Evolutionary conservation across 1,140 invertebrate species (phyloP), one percentile per base, ranked within the genome.

Genomic region (Ericerus pela): DNA sequence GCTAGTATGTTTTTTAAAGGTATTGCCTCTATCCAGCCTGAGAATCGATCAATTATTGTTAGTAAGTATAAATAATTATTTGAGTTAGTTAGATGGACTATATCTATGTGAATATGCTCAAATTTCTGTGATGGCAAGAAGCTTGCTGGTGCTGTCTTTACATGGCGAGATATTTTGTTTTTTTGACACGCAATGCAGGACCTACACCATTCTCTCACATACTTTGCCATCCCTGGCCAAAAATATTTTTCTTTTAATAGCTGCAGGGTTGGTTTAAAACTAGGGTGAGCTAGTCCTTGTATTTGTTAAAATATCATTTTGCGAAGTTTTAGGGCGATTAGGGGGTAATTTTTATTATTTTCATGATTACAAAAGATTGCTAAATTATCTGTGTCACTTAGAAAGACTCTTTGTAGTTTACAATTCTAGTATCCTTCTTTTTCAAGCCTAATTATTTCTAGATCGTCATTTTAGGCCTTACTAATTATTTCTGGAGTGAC

Each of bases 161-260:
- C n/a, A n/a, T n/a, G n/a, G n/a, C n/a, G 33, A 37, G 37, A 29
- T 4, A 69, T 60, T 57, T 70, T 69, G 4, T 58, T 11, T 38
- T 53, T 53, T 60, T 70, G 65, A 51, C 66, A 67, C 2, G 54
- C 14, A 2, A 65, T 27, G 51, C 66, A 68, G 4, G n/a, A 27
- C 20, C 26, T 53, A 2, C 58, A 28, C 62, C 64, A 65, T 55
- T 41, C 56, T n/a, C 16, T 31, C 37, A 41, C 55, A 51, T 70
- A 61, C 38, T 60, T 62, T 8, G 58, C 58, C 43, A 71, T 64
- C 1, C 24, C 37, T 20, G 70, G 72, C 72, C 72, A 74, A 11
- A 74, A 66, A 56, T 62, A 74, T 55, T 65, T 51, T 53, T 68
- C 31, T 11, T 61, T 55, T 0, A 73, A 62, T 24, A 72, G 57